Percentiles rank a stretch among this genome's conserved stretches.
phyloP scores from a whole-genome alignment of 37 sponge, comb jelly and placozoan species.

The Beroe forskalii region DNA sequence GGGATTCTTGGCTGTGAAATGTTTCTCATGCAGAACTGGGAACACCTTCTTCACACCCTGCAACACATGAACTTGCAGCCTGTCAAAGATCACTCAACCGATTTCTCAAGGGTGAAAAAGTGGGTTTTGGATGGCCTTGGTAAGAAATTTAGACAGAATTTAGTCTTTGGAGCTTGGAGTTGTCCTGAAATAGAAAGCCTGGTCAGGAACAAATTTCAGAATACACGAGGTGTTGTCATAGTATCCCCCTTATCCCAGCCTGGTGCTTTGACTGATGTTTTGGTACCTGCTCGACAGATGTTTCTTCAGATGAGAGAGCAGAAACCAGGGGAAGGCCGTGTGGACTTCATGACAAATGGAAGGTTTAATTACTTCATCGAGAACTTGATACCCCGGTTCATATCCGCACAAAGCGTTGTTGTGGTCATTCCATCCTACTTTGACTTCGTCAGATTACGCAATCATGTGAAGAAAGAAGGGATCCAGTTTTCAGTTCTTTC shows the following conservation, averaged over 20 bases:
- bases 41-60: constrained; percentile 69
- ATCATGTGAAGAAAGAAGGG: constrained; percentile 82
- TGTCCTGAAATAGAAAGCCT: constrained; percentile 85
- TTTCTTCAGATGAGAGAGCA: constrained; percentile 18
- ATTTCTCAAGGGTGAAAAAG: constrained; percentile 68
- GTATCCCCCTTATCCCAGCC: neutral
- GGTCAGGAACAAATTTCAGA: constrained; percentile 46
- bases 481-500: constrained; percentile 71
- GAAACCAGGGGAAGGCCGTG: neutral
- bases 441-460: constrained; percentile 88
- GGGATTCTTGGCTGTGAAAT: constrained; percentile 86
- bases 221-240: neutral
- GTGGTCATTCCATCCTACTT: constrained; percentile 89
- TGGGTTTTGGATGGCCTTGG: constrained; percentile 79
- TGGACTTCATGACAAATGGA: neutral
- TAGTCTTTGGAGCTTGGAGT: constrained; percentile 74
- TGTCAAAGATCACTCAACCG: neutral
- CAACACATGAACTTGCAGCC: constrained; percentile 13
- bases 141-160: constrained; percentile 77
- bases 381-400: constrained; percentile 78
- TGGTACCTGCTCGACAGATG: neutral
- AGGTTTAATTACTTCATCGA: neutral
- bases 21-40: constrained; percentile 99
- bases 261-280: neutral
- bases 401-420: constrained; percentile 67